Conservation (phyloP, 1,140 invertebrate genomes). For the Drosophila nasuta region DNA sequence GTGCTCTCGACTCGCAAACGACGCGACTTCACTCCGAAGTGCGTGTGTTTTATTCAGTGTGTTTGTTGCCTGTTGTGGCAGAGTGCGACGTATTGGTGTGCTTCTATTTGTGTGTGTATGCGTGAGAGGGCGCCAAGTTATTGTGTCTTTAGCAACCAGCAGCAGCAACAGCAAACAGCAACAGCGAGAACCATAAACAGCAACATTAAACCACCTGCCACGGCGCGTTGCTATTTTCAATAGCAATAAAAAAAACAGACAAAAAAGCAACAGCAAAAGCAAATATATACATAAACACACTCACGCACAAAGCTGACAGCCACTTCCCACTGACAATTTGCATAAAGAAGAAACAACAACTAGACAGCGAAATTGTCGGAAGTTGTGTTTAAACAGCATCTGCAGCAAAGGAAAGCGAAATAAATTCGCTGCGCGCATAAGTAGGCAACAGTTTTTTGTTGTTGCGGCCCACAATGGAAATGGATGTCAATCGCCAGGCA, state of each 20-base stretch:
- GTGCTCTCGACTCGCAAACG: slow-evolving; percentile 57
- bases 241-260: slow-evolving; percentile 25
- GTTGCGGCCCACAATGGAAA: slow-evolving; percentile 64
- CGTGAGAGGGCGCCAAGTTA: slow-evolving; percentile 71
- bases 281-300: slow-evolving; percentile 19
- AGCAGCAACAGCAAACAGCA: slow-evolving; percentile 51
- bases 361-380: slow-evolving; percentile 31
- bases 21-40: slow-evolving; percentile 35
- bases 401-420: slow-evolving; percentile 19
- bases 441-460: slow-evolving; percentile 66
- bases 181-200: slow-evolving; percentile 12
- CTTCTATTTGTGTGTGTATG: slow-evolving; percentile 24
- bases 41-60: slow-evolving; percentile 22
- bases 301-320: slow-evolving; percentile 19
- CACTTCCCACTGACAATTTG: slow-evolving; percentile 48
- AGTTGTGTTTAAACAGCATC: slow-evolving; percentile 38
- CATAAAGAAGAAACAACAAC: slow-evolving; percentile 56
- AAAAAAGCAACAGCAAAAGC: slow-evolving; percentile 22
- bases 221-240: slow-evolving; percentile 27
- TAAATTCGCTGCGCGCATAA: slow-evolving; percentile 50
- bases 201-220: slow-evolving; percentile 61
- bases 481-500: slow-evolving; percentile 74
- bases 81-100: slow-evolving; percentile 20
- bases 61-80: slow-evolving; percentile 12
- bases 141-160: slow-evolving; percentile 61